These are phyloP conservation scores for Dexiosoma caninum DNA, from an alignment of 2,888 invertebrate species.

Conservation along the genomic window DNA sequence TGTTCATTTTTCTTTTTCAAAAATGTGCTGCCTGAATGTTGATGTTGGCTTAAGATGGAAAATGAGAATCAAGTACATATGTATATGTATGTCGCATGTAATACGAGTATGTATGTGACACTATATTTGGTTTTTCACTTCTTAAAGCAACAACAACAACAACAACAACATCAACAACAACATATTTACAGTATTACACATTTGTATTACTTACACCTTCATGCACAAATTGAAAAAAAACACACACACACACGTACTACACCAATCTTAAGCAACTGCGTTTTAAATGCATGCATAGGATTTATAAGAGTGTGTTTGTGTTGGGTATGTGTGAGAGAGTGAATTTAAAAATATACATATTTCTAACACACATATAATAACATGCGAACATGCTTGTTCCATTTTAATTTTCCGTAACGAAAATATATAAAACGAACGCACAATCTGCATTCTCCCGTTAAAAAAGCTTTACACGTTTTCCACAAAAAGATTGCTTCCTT, in stretches of 20 bases:
- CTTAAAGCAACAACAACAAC: conserved; percentile 36
- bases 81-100: background rate
- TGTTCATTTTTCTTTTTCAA: conserved; percentile 16
- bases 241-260: background rate
- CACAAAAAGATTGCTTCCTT: background rate
- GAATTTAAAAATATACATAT: background rate
- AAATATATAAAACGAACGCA: background rate
- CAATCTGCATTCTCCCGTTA: background rate
- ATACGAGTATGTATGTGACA: background rate
- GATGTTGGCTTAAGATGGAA: conserved; percentile 31
- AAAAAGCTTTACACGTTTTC: background rate
- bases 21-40: conserved; percentile 38
- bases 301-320: too few species aligned
- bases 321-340: background rate
- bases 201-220: background rate
- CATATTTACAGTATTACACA: background rate
- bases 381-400: background rate
- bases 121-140: conserved; percentile 33
- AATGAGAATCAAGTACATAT: background rate
- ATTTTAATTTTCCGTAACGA: background rate
- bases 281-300: too few species aligned
- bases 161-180: conserved; percentile 27
- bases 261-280: too few species aligned
- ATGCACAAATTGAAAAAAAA: conserved; percentile 3
- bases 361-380: background rate